Evolutionary conservation across 2,797 vertebrate genomes (phyloP).

Genomic region (Anabacerthia variegaticeps): DNA sequence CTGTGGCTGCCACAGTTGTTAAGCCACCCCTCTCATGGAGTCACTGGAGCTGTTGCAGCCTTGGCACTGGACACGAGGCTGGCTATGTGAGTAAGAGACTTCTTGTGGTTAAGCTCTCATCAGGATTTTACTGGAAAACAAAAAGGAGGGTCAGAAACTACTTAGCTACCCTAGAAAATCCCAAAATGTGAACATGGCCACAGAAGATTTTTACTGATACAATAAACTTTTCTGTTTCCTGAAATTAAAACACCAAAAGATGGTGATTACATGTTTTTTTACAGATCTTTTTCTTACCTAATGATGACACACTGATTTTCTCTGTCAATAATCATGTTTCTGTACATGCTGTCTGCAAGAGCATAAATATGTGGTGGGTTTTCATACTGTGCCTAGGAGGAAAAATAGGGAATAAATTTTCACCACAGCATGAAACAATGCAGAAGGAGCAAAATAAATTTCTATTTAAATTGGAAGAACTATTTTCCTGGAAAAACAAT

Average conservation of each 20-base stretch:
- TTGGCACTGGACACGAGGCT: neutral
- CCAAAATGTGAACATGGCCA: neutral
- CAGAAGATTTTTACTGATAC: neutral
- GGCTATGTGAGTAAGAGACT: neutral
- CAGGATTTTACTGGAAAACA: neutral
- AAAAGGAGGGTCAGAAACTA: neutral
- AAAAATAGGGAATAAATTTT: neutral
- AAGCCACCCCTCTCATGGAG: neutral
- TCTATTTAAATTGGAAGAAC: neutral
- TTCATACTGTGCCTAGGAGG: constrained; percentile 92
- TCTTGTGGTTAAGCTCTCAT: neutral
- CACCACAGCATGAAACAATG: neutral
- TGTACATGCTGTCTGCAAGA: constrained; percentile 96
- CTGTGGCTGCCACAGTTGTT: neutral
- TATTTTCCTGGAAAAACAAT: constrained; percentile 1
- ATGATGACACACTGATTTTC: constrained; percentile 99
- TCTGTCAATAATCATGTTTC: constrained; percentile 98
- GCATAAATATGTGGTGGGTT: constrained; percentile 99
- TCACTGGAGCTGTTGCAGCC: neutral
- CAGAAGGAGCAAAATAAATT: neutral
- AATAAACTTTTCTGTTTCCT: neutral
- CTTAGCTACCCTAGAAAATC: neutral
- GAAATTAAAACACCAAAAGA: neutral
- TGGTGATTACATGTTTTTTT: neutral
- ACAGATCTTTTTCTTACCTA: constrained; percentile 81